A percentile compares a stretch with the other conserved stretches of the same genome.
Evolutionary conservation across 2,113 vertebrate genomes (phyloP).

Genomic region (Monarcha castaneiventris): DNA sequence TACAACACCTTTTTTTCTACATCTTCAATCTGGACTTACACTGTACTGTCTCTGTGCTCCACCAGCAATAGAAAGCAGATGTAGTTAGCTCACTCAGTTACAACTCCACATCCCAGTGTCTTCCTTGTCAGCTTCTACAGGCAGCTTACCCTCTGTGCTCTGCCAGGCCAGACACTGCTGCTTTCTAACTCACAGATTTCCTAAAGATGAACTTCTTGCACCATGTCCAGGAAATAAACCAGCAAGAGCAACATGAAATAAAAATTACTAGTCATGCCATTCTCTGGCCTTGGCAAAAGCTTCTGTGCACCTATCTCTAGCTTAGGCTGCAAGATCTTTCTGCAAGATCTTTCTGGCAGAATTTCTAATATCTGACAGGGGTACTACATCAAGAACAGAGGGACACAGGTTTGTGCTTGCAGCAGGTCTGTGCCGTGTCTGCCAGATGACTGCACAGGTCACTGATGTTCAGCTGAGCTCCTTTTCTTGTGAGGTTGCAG

Average conservation of each 20-base stretch:
- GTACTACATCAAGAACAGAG: neutral
- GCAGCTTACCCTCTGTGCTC: neutral
- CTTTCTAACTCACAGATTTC: neutral
- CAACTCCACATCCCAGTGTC: fast-evolving
- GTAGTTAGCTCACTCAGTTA: neutral
- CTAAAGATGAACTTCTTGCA: neutral
- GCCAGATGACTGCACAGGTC: neutral
- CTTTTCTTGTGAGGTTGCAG: fast-evolving
- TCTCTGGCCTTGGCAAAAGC: neutral
- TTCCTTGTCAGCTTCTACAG: neutral
- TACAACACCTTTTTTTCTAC: neutral
- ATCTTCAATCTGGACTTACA: neutral
- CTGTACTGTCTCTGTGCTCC: neutral
- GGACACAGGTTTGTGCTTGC: neutral
- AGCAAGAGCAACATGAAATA: neutral
- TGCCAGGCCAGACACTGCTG: neutral
- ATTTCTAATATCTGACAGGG: neutral
- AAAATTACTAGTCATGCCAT: neutral
- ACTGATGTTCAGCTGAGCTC: fast-evolving
- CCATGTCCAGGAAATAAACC: neutral
- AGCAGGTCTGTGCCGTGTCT: neutral
- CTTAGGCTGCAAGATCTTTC: neutral
- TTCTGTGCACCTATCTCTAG: neutral
- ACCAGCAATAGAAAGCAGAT: neutral
- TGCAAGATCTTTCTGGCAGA: neutral